These are phyloP conservation scores for Sebastiscus tertius DNA, from an alignment of 2,797 vertebrate species.

Conservation along the genomic window DNA sequence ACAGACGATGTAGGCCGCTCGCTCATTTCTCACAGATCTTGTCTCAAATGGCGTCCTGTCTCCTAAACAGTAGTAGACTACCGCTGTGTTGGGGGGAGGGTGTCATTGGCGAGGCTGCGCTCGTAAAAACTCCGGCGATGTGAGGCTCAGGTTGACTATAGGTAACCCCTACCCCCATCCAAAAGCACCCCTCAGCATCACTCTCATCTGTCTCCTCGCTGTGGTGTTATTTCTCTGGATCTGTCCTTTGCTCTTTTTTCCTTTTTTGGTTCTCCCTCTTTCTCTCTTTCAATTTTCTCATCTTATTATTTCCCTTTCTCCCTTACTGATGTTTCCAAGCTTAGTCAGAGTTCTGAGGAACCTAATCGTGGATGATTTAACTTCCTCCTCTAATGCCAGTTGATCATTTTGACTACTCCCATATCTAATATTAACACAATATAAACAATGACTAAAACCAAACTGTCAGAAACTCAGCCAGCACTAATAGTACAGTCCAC, in stretches of 20 bases:
- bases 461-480: constrained; percentile 36
- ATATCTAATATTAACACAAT: constrained; percentile 24
- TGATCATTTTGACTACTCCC: constrained; percentile 26
- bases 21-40: constrained; percentile 72
- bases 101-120: constrained; percentile 66
- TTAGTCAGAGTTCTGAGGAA: constrained; percentile 33
- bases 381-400: constrained; percentile 17
- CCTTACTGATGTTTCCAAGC: constrained; percentile 35
- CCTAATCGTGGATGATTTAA: constrained; percentile 28
- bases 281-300: constrained; percentile 31
- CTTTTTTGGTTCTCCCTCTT: constrained; percentile 34
- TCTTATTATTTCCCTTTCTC: constrained; percentile 32
- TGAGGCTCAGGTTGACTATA: constrained; percentile 80
- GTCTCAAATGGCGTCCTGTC: constrained; percentile 74
- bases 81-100: constrained; percentile 66
- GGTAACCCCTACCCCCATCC: constrained; percentile 68
- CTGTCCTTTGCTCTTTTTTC: constrained; percentile 46
- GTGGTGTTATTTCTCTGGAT: constrained; percentile 46
- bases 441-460: constrained; percentile 2
- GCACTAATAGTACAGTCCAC: constrained; percentile 54
- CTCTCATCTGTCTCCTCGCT: constrained; percentile 60
- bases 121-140: constrained; percentile 71
- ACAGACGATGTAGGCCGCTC: constrained; percentile 82
- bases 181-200: constrained; percentile 51
- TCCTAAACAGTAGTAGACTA: constrained; percentile 65